Evolutionary conservation across 2,113 vertebrate species (phyloP).

Genomic region (Cephalopterus ornatus): DNA sequence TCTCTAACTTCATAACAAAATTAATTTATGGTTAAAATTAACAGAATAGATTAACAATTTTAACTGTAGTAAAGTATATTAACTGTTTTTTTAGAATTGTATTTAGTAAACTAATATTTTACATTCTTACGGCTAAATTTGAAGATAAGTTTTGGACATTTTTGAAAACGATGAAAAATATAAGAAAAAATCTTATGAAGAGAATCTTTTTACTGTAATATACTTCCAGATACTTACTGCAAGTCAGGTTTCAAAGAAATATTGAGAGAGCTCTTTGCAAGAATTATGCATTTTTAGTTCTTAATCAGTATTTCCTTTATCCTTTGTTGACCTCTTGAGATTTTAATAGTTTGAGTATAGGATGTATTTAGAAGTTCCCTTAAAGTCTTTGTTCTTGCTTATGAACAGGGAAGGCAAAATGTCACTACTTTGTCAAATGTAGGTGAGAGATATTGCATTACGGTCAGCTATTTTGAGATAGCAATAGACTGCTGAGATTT

Average conservation of each 20-base stretch:
- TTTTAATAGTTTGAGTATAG: not conserved
- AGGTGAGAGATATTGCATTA: not conserved
- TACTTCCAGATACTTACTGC: not conserved
- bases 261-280: not conserved
- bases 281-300: not conserved
- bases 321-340: not conserved
- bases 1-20: not conserved
- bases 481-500: not conserved
- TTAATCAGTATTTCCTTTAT: not conserved
- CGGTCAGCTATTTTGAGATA: not conserved
- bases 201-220: not conserved
- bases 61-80: not conserved
- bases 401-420: not conserved
- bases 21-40: not conserved
- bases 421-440: not conserved
- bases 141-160: not conserved
- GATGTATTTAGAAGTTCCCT: accelerated
- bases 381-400: not conserved
- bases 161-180: not conserved
- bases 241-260: not conserved
- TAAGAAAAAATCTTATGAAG: not conserved
- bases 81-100: not conserved
- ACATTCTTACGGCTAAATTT: not conserved
- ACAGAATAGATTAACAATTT: not conserved
- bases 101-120: not conserved